Evolutionary conservation across 2,888 invertebrate species (phyloP), one percentile per base, ranked within the genome.

Genomic region (Drosophila barbarae): DNA sequence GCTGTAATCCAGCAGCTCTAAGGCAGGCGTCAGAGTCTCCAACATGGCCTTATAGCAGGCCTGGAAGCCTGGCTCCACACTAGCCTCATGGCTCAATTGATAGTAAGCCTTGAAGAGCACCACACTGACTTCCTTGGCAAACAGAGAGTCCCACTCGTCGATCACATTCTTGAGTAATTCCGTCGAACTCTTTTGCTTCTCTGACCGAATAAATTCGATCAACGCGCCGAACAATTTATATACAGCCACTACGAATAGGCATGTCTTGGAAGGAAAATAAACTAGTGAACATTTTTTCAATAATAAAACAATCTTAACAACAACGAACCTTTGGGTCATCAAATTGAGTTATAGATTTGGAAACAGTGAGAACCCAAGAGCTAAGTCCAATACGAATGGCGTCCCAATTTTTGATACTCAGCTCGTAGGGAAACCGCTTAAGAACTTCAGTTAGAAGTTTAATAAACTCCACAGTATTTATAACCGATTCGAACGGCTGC

Each of bases 141-240:
- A 95, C 56, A 96, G 91, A 87, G 95, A 93, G 51, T 90, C 89
- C 96, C 96, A 96, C 90, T 96, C 96, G 54, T 91, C 90, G 28
- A 83, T 77, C 69, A 89, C 58, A 69, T 76, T 87, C 41, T 74
- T 77, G 3, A 86, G 72, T 38, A 89, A 68, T 68, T 85, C 74
- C 0, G 89, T 88, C 3, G 90, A 89, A 66, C 89, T 89, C 57
- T 86, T 88, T 34, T 76, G 73, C 57, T 87, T 88, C 65, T 89
- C 89, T 2, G 61, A 61, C 3, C 42, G 72, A 72, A 93, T 90
- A 80, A 92, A 91, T 70, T 70, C 77, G 28, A 89, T 89, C 50
- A 92, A 87, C 51, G 89, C 87, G 36, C 87, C 82, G 82, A 91
- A 92, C 68, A 94, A 88, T 35, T 91, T 88, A 72, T 91, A 91